Evolutionary conservation across 1,140 invertebrate species (phyloP).

Genomic region (Zaprionus gabonicus): DNA sequence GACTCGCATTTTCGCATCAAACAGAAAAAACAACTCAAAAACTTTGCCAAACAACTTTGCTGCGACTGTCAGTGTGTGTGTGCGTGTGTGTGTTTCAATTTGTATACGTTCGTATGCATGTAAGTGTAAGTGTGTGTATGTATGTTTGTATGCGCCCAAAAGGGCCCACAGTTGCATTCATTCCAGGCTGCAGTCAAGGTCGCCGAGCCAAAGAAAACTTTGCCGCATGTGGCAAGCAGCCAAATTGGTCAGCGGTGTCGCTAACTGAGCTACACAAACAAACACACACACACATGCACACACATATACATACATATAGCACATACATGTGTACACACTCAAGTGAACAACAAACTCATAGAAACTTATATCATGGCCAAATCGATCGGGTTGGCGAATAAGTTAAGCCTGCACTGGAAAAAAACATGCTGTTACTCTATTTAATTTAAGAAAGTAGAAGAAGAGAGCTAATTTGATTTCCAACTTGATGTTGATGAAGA

Average conservation of each 20-base stretch:
- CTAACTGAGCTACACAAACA: conserved; percentile 6
- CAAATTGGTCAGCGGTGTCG: conserved; percentile 50
- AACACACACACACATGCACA: neutral
- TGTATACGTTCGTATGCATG: neutral
- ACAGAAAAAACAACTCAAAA: conserved; percentile 55
- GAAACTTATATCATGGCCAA: neutral
- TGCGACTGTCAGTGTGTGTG: neutral
- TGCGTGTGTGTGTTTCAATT: neutral
- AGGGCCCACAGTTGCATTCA: conserved; percentile 51
- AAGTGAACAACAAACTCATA: neutral
- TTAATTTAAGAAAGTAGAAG: too few relatives aligned
- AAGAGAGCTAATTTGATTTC: too few relatives aligned
- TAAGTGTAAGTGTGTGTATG: conserved; percentile 13
- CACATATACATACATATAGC: neutral
- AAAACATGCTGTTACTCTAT: neutral
- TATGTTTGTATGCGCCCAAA: conserved; percentile 19
- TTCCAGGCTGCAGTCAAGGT: conserved; percentile 60
- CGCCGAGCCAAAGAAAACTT: conserved; percentile 37
- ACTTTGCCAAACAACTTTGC: conserved; percentile 53
- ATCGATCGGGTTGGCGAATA: neutral
- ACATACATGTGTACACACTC: neutral
- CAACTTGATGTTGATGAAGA: too few relatives aligned
- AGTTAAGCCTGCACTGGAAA: neutral
- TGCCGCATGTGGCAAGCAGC: conserved; percentile 52
- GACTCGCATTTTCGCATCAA: conserved; percentile 72